Conservation (phyloP, 2,888 invertebrate species). For the Phoronis australis region DNA sequence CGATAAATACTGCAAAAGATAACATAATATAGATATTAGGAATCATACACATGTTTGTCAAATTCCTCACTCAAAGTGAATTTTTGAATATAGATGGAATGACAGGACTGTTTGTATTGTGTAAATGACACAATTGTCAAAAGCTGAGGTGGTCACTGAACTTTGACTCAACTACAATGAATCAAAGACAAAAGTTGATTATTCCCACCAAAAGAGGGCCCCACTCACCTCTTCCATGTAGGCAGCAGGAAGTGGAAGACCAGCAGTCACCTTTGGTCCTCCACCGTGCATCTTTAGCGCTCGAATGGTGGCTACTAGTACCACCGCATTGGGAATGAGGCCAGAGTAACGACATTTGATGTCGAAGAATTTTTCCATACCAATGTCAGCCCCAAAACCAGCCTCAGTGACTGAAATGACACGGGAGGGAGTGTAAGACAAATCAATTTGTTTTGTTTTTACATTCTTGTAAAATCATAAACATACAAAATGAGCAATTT, state of each 20-base stretch:
- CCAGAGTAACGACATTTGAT: constrained; percentile 92
- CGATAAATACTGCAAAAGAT: too few species aligned
- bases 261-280: constrained; percentile 79
- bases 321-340: constrained; percentile 78
- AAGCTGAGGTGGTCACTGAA: not conserved
- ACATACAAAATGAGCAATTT: too few species aligned
- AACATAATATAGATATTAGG: too few species aligned
- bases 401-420: constrained; percentile 77
- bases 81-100: too few species aligned
- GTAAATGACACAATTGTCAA: not conserved
- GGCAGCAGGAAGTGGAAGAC: constrained; percentile 74
- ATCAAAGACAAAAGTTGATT: too few species aligned
- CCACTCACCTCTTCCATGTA: constrained; percentile 62
- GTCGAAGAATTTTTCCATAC: constrained; percentile 96
- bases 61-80: too few species aligned
- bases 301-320: constrained; percentile 86
- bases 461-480: too few species aligned
- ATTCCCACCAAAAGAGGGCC: too few species aligned
- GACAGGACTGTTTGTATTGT: too few species aligned
- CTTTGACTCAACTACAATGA: not conserved
- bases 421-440: too few species aligned
- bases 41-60: too few species aligned
- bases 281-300: constrained; percentile 99
- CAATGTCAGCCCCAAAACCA: constrained; percentile 98
- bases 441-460: too few species aligned